Conservation (phyloP, 2,113 vertebrate genomes). For the Austrofundulus limnaeus region DNA sequence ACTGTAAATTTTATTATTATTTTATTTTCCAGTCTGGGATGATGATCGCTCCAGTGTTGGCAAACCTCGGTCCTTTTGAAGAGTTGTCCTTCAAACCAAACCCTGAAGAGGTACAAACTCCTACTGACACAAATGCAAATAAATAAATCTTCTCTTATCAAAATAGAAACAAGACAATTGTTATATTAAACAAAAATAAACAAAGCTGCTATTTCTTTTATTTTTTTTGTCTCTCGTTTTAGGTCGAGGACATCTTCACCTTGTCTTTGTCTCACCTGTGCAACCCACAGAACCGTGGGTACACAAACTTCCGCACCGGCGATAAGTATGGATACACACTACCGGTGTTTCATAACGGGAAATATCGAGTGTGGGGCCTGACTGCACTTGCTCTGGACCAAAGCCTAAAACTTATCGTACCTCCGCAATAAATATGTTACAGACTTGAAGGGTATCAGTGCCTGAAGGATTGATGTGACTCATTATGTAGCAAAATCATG, state of each 20-base stretch:
- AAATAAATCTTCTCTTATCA: too few species aligned
- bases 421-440: conserved; percentile 14
- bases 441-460: background rate
- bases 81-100: conserved; percentile 83
- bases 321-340: conserved; percentile 83
- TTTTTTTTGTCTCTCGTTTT: background rate
- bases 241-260: conserved; percentile 91
- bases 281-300: conserved; percentile 82
- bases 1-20: too few species aligned
- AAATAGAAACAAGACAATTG: too few species aligned
- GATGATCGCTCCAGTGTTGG: conserved; percentile 85
- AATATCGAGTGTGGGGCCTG: conserved; percentile 90
- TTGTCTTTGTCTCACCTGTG: conserved; percentile 85
- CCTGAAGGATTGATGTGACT: background rate
- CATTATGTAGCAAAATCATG: conserved; percentile 10
- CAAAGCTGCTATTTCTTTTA: too few species aligned
- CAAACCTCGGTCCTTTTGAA: conserved; percentile 86
- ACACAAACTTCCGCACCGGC: conserved; percentile 84
- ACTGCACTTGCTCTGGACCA: conserved; percentile 85
- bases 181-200: too few species aligned
- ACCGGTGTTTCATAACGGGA: conserved; percentile 86
- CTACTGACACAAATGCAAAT: too few species aligned
- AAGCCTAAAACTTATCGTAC: conserved; percentile 79
- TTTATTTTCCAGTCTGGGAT: conserved; percentile 75
- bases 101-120: conserved; percentile 83